Evolutionary conservation across 2,797 vertebrate species (phyloP).

Genomic region (Prunella strophiata): DNA sequence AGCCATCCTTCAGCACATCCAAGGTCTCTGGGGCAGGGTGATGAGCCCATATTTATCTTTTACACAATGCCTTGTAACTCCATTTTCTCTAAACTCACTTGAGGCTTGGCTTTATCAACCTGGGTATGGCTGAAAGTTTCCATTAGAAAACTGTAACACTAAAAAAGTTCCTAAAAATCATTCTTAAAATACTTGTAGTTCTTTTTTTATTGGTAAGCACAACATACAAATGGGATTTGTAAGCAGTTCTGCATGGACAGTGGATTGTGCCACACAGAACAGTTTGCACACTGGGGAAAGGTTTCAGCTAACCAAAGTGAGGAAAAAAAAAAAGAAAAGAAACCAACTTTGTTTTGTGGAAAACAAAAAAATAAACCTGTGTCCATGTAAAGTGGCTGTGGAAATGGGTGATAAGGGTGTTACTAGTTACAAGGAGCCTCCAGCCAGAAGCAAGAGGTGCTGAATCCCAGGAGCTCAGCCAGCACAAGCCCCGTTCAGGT

Average conservation of each 20-base stretch:
- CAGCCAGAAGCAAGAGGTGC: neutral
- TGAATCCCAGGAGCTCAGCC: neutral
- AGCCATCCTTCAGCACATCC: neutral
- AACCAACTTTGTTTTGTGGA: neutral
- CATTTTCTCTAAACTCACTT: neutral
- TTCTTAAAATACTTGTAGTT: neutral
- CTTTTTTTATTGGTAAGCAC: neutral
- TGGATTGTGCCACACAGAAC: accelerated
- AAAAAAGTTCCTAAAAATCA: neutral
- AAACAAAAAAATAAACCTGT: neutral
- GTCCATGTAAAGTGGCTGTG: neutral
- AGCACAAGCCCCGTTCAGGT: accelerated
- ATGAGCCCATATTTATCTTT: no score
- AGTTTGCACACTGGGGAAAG: neutral
- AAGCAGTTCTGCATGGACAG: neutral
- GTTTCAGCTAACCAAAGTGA: neutral
- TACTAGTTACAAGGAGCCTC: neutral
- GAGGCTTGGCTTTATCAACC: neutral
- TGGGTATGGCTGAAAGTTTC: neutral
- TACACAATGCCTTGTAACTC: accelerated
- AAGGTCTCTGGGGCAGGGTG: neutral
- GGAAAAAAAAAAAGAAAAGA: neutral
- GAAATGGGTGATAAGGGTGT: neutral
- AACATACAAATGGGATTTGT: neutral
- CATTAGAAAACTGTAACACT: neutral